phyloP scores from a whole-genome alignment of 2,797 vertebrate species.

The Poeciliopsis gracilis region DNA sequence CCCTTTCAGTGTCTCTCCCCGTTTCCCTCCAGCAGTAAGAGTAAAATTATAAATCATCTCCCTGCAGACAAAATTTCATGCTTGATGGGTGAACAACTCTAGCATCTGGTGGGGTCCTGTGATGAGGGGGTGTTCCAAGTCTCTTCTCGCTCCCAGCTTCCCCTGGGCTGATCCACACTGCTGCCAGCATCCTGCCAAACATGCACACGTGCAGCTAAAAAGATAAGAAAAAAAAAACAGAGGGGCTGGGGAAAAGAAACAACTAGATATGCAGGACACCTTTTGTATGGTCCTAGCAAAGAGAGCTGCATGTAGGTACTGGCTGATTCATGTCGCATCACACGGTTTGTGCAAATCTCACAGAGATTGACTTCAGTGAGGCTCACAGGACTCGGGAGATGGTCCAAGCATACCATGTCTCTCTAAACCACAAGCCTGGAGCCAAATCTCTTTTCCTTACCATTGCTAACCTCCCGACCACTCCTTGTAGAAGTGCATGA shows the following conservation, averaged over 20 bases:
- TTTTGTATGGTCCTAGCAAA: slow-evolving; percentile 7
- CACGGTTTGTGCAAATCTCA: slow-evolving; percentile 51
- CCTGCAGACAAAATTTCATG: slow-evolving; percentile 80
- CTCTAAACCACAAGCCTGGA: slow-evolving; percentile 49
- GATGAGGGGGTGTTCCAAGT: slow-evolving; percentile 68
- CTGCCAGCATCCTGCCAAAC: slow-evolving; percentile 67
- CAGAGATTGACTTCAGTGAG: slow-evolving; percentile 36
- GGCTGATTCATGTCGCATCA: slow-evolving; percentile 60
- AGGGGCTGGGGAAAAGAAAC: slow-evolving; percentile 12
- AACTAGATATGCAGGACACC: slow-evolving; percentile 47
- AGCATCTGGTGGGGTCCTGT: slow-evolving; percentile 79
- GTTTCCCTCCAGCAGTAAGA: slow-evolving; percentile 61
- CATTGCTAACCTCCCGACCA: neutral
- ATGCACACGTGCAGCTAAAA: slow-evolving; percentile 57
- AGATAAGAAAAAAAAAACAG: slow-evolving; percentile 56
- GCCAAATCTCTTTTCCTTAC: neutral
- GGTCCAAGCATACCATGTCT: slow-evolving; percentile 58
- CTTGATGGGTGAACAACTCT: slow-evolving; percentile 77
- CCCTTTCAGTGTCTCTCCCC: slow-evolving; percentile 21
- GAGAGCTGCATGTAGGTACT: slow-evolving; percentile 13
- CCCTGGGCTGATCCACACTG: slow-evolving; percentile 55
- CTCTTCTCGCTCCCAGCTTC: slow-evolving; percentile 55
- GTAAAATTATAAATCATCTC: slow-evolving; percentile 80
- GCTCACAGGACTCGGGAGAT: slow-evolving; percentile 38
- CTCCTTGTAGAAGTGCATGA: slow-evolving; percentile 2